Percentiles rank a stretch among this genome's conserved stretches.
phyloP scores from a whole-genome alignment of 2,888 invertebrate species.

The Oscheius sp. region DNA sequence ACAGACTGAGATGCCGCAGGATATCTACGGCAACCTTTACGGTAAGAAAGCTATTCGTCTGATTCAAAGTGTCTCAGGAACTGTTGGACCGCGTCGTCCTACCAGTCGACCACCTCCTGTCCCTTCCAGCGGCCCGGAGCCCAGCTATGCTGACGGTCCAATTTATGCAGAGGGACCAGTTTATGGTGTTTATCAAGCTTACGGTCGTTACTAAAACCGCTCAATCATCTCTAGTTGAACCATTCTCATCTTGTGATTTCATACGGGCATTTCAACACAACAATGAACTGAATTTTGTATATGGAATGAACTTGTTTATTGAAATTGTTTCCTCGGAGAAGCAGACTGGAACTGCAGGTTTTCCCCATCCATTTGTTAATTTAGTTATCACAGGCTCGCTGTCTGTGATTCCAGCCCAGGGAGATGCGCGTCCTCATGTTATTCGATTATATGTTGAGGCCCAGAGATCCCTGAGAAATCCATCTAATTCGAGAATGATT shows the following conservation, averaged over 20 bases:
- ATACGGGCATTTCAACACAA: slow-evolving; percentile 26
- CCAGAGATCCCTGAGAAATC: too few relatives aligned
- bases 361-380: too few relatives aligned
- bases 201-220: slow-evolving; percentile 42
- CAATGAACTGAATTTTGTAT: not conserved
- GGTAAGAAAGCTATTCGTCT: slow-evolving; percentile 9
- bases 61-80: slow-evolving; percentile 8
- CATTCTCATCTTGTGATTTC: slow-evolving; percentile 12
- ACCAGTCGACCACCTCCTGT: slow-evolving; percentile 34
- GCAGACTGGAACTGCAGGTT: too few relatives aligned
- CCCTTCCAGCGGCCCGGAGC: not conserved
- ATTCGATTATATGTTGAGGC: too few relatives aligned
- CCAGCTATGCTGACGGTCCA: slow-evolving; percentile 42
- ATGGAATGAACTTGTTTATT: not conserved
- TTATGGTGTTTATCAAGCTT: slow-evolving; percentile 43
- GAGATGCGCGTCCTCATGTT: too few relatives aligned
- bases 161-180: slow-evolving; percentile 49
- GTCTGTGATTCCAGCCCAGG: too few relatives aligned
- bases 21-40: slow-evolving; percentile 39
- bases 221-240: slow-evolving; percentile 15
- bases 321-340: too few relatives aligned
- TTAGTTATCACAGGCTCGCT: too few relatives aligned
- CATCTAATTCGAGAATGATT: too few relatives aligned
- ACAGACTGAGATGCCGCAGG: slow-evolving; percentile 10
- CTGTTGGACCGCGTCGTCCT: slow-evolving; percentile 28